These are phyloP conservation scores for Zonotrichia leucophrys DNA, from an alignment of 2,113 vertebrate genomes.

Conservation along the genomic window DNA sequence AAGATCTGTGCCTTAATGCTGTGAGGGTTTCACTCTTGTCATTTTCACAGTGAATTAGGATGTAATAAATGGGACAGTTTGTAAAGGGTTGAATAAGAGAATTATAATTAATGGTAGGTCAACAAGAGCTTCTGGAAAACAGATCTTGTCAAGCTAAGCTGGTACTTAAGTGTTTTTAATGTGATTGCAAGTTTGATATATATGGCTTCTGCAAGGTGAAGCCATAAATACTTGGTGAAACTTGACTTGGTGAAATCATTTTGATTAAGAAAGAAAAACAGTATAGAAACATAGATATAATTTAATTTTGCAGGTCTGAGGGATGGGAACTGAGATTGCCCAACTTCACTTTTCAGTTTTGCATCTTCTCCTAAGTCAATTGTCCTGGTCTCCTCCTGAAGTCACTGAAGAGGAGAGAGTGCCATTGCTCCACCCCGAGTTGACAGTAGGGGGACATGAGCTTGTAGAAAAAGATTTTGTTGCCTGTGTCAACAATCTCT, in stretches of 20 bases:
- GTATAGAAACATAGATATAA: not conserved
- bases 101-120: not conserved
- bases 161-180: not conserved
- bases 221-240: not conserved
- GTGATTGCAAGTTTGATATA: not conserved
- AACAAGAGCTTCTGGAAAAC: not conserved
- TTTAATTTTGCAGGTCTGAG: not conserved
- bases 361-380: not conserved
- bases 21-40: not conserved
- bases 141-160: not conserved
- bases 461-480: not conserved
- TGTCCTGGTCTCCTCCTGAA: not conserved
- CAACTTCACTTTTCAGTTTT: not conserved
- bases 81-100: not conserved
- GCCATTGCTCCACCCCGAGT: fast-evolving
- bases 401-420: not conserved
- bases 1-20: not conserved
- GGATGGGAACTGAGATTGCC: not conserved
- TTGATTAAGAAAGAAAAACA: not conserved
- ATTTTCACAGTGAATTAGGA: not conserved
- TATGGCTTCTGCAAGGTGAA: not conserved
- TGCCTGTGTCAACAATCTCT: not conserved
- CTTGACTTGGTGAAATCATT: not conserved
- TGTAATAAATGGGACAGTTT: not conserved
- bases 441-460: fast-evolving